A percentile compares a stretch with the other conserved stretches of the same genome.
These are phyloP conservation scores for Drosophila ezoana DNA, from an alignment of 2,888 invertebrate species.

Conservation along the genomic window DNA sequence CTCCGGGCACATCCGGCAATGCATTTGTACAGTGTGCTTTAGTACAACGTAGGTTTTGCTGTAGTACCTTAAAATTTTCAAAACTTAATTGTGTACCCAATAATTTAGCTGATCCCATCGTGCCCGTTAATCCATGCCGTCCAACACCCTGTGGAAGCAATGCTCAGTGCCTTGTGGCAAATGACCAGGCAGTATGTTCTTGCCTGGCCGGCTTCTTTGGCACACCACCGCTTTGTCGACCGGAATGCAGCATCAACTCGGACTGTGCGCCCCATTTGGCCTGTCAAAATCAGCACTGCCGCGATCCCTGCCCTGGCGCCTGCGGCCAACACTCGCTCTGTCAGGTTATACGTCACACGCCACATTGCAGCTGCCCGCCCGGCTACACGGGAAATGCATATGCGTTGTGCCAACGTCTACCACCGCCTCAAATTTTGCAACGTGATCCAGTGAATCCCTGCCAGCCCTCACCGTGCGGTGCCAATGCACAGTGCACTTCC, in stretches of 20 bases:
- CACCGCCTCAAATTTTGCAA: conserved; percentile 68
- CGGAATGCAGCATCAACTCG: conserved; percentile 90
- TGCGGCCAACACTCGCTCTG: conserved; percentile 91
- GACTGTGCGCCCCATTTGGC: conserved; percentile 90
- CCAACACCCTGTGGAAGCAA: conserved; percentile 93
- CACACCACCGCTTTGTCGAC: conserved; percentile 90
- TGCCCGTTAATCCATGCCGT: conserved; percentile 86
- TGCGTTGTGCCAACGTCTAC: conserved; percentile 86
- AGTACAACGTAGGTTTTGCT: conserved; percentile 86
- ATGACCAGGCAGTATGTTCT: conserved; percentile 89
- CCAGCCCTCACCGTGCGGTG: conserved; percentile 88
- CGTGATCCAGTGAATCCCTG: conserved; percentile 86
- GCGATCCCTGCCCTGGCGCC: conserved; percentile 91
- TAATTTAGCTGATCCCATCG: conserved; percentile 60
- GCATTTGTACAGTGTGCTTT: conserved; percentile 89
- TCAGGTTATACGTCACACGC: conserved; percentile 89
- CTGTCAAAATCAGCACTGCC: conserved; percentile 90
- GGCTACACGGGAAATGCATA: conserved; percentile 92
- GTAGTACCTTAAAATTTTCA: not conserved
- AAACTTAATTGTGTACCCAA: not conserved
- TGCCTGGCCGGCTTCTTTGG: conserved; percentile 90
- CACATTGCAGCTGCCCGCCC: conserved; percentile 88
- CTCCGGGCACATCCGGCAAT: conserved; percentile 89
- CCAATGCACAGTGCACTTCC: conserved; percentile 88
- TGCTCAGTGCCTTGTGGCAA: conserved; percentile 89